Evolutionary conservation across 2,797 vertebrate genomes (phyloP).

Genomic region (Epinephelus malabaricus): DNA sequence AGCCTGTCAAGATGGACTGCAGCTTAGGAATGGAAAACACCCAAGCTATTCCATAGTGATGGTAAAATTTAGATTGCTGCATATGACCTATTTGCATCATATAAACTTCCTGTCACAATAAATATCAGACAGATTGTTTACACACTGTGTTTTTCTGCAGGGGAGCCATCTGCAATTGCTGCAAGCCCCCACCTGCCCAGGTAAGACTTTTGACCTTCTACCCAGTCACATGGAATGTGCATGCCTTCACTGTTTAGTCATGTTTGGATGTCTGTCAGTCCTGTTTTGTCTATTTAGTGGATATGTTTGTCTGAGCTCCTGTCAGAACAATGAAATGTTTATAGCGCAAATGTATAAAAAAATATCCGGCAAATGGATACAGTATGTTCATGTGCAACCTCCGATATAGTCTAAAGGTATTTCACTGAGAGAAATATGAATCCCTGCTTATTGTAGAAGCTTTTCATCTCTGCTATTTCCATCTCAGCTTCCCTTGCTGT

Average conservation of each 20-base stretch:
- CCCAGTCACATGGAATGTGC: neutral
- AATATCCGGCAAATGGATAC: neutral
- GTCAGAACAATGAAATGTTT: constrained; percentile 4
- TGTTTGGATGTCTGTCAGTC: neutral
- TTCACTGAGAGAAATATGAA: neutral
- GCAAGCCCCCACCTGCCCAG: constrained; percentile 47
- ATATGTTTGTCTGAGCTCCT: constrained; percentile 22
- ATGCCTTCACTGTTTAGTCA: constrained; percentile 7
- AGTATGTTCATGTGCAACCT: neutral
- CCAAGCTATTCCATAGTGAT: neutral
- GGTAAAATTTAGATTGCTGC: constrained; percentile 12
- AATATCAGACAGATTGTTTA: constrained; percentile 4
- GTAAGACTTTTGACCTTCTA: constrained; percentile 59
- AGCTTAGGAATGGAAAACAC: neutral
- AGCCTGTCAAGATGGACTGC: constrained; percentile 1
- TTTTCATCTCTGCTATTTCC: neutral
- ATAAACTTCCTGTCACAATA: neutral
- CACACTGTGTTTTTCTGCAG: constrained; percentile 30
- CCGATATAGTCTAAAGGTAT: neutral
- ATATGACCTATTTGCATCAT: neutral
- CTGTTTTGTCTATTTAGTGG: constrained; percentile 7
- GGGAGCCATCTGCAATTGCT: constrained; percentile 7
- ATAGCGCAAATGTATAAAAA: neutral
- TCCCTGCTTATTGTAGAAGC: neutral
- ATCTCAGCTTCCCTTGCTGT: neutral